phyloP scores from a whole-genome alignment of 2,888 invertebrate genomes.

The Troides helena region DNA sequence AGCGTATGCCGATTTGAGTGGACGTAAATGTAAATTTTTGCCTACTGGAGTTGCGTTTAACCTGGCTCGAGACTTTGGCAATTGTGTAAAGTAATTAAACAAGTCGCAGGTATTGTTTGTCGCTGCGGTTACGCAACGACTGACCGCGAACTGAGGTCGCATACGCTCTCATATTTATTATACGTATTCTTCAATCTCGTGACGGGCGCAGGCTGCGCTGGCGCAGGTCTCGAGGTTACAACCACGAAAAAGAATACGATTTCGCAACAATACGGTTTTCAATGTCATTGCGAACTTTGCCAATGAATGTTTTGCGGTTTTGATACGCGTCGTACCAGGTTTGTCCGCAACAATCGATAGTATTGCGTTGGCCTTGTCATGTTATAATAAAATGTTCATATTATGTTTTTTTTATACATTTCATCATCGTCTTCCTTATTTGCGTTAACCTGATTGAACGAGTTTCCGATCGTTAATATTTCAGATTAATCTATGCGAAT shows the following conservation, averaged over 20 bases:
- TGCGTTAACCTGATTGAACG: slow-evolving; percentile 7
- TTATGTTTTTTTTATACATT: background rate
- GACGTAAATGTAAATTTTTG: background rate
- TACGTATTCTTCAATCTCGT: slow-evolving; percentile 77
- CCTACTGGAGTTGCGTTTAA: background rate
- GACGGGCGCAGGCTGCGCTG: slow-evolving; percentile 48
- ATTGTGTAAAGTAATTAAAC: slow-evolving; percentile 18
- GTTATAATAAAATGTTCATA: background rate
- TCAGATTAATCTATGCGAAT: slow-evolving; percentile 22
- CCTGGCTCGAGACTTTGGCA: slow-evolving; percentile 15
- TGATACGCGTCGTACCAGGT: slow-evolving; percentile 24
- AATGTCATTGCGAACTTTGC: slow-evolving; percentile 70
- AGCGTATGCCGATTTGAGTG: background rate
- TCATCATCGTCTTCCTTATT: background rate
- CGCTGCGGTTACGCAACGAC: slow-evolving; percentile 67
- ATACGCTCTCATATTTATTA: slow-evolving; percentile 77
- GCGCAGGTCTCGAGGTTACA: slow-evolving; percentile 59
- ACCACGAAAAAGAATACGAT: slow-evolving; percentile 73
- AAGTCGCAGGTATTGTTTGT: slow-evolving; percentile 64
- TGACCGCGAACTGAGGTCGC: slow-evolving; percentile 77
- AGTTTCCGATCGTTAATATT: slow-evolving; percentile 12
- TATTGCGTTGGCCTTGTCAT: background rate
- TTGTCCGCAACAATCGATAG: slow-evolving; percentile 20
- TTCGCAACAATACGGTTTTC: slow-evolving; percentile 72
- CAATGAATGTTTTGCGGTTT: slow-evolving; percentile 48